These are phyloP conservation scores for Leptobrachium leishanense DNA, from an alignment of 2,113 vertebrate genomes.

Conservation along the genomic window DNA sequence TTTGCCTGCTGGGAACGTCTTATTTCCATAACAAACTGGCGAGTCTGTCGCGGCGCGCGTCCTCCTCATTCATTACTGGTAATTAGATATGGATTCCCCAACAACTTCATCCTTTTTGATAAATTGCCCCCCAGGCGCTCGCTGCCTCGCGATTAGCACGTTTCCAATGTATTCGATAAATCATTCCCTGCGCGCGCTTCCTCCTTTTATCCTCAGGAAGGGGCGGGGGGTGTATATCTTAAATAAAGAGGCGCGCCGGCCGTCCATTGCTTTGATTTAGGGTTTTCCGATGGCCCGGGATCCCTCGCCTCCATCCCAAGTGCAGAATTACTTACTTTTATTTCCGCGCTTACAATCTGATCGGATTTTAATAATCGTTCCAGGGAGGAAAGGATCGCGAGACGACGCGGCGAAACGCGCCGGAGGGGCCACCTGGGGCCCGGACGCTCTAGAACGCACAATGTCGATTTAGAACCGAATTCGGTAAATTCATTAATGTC, in stretches of 20 bases:
- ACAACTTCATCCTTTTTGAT: conserved; percentile 67
- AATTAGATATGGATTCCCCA: conserved; percentile 79
- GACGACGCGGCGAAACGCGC: not conserved
- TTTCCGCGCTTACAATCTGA: not conserved
- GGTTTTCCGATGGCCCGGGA: not conserved
- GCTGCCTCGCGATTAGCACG: conserved; percentile 73
- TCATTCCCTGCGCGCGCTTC: conserved; percentile 55
- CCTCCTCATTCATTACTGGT: conserved; percentile 71
- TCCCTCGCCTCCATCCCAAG: conserved; percentile 26
- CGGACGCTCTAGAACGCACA: too few species aligned
- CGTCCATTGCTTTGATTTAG: conserved; percentile 48
- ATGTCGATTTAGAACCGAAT: too few species aligned
- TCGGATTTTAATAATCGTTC: conserved; percentile 12
- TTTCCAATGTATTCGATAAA: conserved; percentile 71
- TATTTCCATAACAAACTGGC: conserved; percentile 73
- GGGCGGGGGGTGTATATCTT: conserved; percentile 55
- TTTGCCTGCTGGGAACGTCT: conserved; percentile 68
- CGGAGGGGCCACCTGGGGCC: not conserved
- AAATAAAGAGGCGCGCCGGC: conserved; percentile 65
- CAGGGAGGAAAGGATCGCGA: not conserved
- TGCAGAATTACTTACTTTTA: conserved; percentile 36
- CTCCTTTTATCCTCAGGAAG: conserved; percentile 42
- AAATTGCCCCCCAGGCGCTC: conserved; percentile 70
- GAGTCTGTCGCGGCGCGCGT: conserved; percentile 56
- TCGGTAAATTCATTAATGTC: too few species aligned